Evolutionary conservation across 2,113 vertebrate genomes (phyloP).

Genomic region (Oceanites oceanicus): DNA sequence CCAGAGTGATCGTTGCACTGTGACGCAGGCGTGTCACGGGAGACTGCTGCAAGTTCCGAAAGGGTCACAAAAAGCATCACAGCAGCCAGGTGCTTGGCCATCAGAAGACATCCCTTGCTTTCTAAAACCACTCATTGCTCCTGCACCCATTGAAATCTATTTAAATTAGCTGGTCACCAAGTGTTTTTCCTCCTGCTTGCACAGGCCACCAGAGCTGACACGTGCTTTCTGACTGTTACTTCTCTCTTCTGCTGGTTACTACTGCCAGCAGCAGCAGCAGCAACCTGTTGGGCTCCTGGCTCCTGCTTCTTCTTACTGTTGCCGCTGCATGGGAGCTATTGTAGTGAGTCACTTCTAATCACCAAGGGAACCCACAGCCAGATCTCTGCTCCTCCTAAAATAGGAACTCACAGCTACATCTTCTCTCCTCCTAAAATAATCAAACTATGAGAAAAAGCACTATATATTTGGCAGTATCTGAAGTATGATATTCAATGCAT

Average conservation of each 20-base stretch:
- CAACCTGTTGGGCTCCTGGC: not conserved
- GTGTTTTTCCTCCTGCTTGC: not conserved
- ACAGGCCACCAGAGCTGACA: not conserved
- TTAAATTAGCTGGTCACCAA: not conserved
- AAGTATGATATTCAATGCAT: not conserved
- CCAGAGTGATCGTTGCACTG: not conserved
- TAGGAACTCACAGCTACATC: not conserved
- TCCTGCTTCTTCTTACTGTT: not conserved
- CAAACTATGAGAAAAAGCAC: not conserved
- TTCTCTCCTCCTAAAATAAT: not conserved
- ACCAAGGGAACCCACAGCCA: conserved; percentile 29
- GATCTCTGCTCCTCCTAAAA: not conserved
- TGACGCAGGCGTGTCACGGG: not conserved
- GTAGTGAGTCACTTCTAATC: not conserved
- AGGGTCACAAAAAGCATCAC: not conserved
- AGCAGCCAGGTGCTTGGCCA: not conserved
- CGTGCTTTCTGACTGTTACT: accelerated
- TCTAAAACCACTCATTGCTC: not conserved
- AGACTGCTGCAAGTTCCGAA: not conserved
- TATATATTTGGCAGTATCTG: not conserved
- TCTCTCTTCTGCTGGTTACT: not conserved
- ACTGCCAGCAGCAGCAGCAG: not conserved
- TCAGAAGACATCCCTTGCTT: not conserved
- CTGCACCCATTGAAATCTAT: not conserved
- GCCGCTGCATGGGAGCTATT: not conserved